These are phyloP conservation scores for Metaphire vulgaris DNA, from an alignment of 1,140 invertebrate genomes.

Conservation along the genomic window DNA sequence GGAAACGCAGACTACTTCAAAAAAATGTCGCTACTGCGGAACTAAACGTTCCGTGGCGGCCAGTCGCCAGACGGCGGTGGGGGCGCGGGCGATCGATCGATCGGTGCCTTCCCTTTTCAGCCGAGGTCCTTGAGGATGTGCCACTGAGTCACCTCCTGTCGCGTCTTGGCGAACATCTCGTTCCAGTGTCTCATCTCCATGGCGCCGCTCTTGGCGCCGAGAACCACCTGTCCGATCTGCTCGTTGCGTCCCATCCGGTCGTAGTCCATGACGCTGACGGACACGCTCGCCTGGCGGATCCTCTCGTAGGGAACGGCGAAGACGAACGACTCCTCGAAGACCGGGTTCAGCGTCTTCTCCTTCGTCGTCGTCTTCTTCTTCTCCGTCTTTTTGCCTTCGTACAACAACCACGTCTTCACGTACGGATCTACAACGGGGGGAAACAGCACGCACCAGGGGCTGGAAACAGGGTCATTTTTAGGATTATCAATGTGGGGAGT, in stretches of 20 bases:
- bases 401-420: slow-evolving; percentile 58
- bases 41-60: too few species aligned
- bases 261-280: slow-evolving; percentile 11
- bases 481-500: too few species aligned
- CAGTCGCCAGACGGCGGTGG: too few species aligned
- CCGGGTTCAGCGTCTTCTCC: slow-evolving; percentile 57
- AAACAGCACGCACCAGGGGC: too few species aligned
- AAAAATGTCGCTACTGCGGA: too few species aligned
- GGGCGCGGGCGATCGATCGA: too few species aligned
- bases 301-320: slow-evolving; percentile 62
- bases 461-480: too few species aligned
- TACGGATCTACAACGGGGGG: slow-evolving; percentile 56
- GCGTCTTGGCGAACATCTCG: slow-evolving; percentile 78
- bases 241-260: too few species aligned
- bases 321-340: slow-evolving; percentile 59
- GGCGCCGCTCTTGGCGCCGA: not conserved
- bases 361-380: too few species aligned
- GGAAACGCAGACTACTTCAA: too few species aligned
- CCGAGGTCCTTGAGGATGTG: slow-evolving; percentile 64
- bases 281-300: slow-evolving; percentile 1
- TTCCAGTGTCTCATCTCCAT: too few species aligned
- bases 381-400: slow-evolving; percentile 54
- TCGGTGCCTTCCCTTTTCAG: too few species aligned
- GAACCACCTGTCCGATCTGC: slow-evolving; percentile 3
- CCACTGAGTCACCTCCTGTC: slow-evolving; percentile 78